These are phyloP conservation scores for Hirudinaria manillensis DNA, from an alignment of 2,888 invertebrate species.

Conservation along the genomic window DNA sequence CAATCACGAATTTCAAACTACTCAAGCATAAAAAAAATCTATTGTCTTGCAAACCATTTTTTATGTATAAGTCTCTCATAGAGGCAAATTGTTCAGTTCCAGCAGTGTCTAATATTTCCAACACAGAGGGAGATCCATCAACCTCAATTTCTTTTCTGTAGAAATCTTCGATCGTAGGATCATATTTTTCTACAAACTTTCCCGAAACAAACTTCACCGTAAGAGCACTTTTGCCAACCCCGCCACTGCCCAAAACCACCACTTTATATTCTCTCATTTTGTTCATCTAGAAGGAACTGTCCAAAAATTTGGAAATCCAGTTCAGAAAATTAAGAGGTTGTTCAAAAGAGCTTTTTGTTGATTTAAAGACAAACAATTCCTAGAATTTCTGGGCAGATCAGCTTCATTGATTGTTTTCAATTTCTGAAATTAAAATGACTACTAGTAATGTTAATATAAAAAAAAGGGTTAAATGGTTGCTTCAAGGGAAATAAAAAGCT, in stretches of 20 bases:
- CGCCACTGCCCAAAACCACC: constrained; percentile 58
- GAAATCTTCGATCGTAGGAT: constrained; percentile 38
- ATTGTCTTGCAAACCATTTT: constrained; percentile 68
- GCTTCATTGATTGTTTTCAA: too few species aligned
- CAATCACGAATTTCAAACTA: neutral
- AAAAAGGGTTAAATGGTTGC: too few species aligned
- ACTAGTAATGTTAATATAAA: too few species aligned
- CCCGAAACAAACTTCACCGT: constrained; percentile 33
- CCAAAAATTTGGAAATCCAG: neutral
- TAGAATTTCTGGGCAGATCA: too few species aligned
- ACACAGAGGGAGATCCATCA: constrained; percentile 95
- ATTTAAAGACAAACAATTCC: too few species aligned
- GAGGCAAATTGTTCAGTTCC: constrained; percentile 98
- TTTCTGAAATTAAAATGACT: too few species aligned
- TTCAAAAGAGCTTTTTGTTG: neutral
- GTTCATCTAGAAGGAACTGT: constrained; percentile 10
- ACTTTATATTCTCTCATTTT: constrained; percentile 88
- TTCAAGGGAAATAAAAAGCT: too few species aligned
- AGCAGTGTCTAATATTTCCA: constrained; percentile 98
- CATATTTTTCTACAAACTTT: constrained; percentile 35
- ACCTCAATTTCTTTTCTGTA: constrained; percentile 36
- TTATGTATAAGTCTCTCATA: constrained; percentile 98
- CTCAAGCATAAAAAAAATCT: neutral
- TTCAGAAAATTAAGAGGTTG: neutral
- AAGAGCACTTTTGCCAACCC: constrained; percentile 36